A percentile compares a stretch with the other conserved stretches of the same genome.
These are phyloP conservation scores for Raillietiella orientalis DNA, from an alignment of 2,888 invertebrate genomes.

Conservation along the genomic window DNA sequence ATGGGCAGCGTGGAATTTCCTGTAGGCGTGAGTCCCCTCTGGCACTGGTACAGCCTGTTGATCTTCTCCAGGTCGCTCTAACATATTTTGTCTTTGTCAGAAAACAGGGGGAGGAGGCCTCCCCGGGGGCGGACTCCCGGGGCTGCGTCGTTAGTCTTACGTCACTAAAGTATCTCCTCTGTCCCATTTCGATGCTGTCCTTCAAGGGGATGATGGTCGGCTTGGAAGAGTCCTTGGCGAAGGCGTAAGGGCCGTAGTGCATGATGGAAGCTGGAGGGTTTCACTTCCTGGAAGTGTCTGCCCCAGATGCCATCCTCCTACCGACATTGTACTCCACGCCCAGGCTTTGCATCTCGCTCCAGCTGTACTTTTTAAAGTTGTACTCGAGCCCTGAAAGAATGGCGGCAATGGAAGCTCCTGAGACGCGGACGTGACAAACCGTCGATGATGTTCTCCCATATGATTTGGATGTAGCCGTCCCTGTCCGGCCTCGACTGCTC, in stretches of 20 bases:
- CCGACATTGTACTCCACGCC: conserved; percentile 11
- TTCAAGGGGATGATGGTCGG: conserved; percentile 12
- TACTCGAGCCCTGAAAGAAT: conserved; percentile 10
- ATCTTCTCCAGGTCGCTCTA: conserved; percentile 10
- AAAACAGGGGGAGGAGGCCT: too few species aligned
- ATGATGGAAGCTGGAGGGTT: conserved; percentile 10
- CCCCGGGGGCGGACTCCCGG: too few species aligned
- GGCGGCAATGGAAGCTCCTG: too few species aligned
- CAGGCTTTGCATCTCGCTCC: conserved; percentile 10
- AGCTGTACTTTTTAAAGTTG: conserved; percentile 11
- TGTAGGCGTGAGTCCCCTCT: neutral
- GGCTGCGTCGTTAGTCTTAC: too few species aligned
- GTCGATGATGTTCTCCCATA: conserved; percentile 11
- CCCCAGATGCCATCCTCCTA: too few species aligned
- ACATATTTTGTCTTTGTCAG: too few species aligned
- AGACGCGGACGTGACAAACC: too few species aligned
- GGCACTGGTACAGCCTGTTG: conserved; percentile 10
- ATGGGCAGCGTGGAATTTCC: conserved; percentile 3
- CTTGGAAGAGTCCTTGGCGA: conserved; percentile 10
- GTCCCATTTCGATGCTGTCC: conserved; percentile 10
- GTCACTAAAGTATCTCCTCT: conserved; percentile 11
- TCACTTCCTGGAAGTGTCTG: neutral
- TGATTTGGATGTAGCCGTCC: conserved; percentile 12
- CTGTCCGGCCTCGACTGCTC: conserved; percentile 14
- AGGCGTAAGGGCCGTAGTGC: conserved; percentile 13